These are phyloP conservation scores for Aspiorhynchus laticeps DNA, from an alignment of 2,113 vertebrate genomes.

Conservation along the genomic window DNA sequence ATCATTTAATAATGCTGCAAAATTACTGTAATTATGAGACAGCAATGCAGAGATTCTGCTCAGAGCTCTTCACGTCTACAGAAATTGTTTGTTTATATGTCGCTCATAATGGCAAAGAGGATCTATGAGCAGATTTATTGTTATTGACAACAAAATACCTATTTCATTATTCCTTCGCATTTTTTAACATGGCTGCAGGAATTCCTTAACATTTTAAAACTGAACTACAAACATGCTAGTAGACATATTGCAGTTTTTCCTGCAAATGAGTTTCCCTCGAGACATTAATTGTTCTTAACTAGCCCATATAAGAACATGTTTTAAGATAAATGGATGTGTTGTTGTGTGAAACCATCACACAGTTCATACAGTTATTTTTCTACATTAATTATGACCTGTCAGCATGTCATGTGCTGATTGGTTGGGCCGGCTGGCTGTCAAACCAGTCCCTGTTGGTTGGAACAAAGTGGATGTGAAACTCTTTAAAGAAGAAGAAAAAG, in stretches of 20 bases:
- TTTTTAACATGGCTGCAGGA: neutral
- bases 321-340: neutral
- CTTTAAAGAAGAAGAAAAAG: neutral
- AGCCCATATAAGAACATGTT: neutral
- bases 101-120: neutral
- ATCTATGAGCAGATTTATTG: neutral
- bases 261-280: neutral
- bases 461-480: neutral
- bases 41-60: neutral
- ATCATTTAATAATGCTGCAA: neutral
- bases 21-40: constrained; percentile 3
- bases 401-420: neutral
- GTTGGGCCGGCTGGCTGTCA: neutral
- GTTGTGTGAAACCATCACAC: neutral
- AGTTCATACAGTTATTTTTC: neutral
- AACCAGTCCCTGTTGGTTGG: neutral
- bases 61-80: neutral
- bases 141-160: neutral
- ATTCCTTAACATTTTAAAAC: neutral
- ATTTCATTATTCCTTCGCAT: neutral
- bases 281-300: neutral
- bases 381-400: constrained; percentile 16
- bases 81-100: neutral
- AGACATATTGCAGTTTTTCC: neutral
- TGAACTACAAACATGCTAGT: neutral